Percentiles rank a stretch among this genome's conserved stretches.
phyloP scores from a whole-genome alignment of 2,797 vertebrate genomes.

The Dicrostonyx torquatus region DNA sequence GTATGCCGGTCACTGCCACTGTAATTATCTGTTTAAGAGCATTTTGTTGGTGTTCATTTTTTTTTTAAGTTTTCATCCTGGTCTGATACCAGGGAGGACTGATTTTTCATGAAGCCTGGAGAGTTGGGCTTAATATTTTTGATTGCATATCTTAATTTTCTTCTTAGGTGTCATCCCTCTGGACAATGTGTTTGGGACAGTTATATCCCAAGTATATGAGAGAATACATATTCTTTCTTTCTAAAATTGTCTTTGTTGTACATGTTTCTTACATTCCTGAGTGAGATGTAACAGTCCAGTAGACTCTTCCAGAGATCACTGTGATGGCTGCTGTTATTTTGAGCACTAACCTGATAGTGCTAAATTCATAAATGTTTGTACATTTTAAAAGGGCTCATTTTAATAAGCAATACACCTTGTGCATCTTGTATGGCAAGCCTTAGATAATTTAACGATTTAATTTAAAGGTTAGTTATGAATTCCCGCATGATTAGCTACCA shows the following conservation, averaged over 20 bases:
- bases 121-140: not conserved
- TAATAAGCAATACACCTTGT: constrained; percentile 15
- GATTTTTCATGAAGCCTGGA: constrained; percentile 34
- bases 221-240: not conserved
- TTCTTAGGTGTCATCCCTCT: constrained; percentile 1
- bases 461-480: not conserved
- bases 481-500: not conserved
- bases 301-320: not conserved
- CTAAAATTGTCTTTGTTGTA: not conserved
- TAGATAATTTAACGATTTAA: constrained; percentile 16
- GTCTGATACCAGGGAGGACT: not conserved
- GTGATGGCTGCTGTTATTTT: not conserved
- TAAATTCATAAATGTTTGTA: not conserved
- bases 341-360: not conserved
- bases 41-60: not conserved
- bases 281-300: not conserved
- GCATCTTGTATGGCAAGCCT: not conserved
- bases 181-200: not conserved
- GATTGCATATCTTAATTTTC: not conserved
- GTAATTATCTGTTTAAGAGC: not conserved
- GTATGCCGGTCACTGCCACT: not conserved
- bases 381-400: constrained; percentile 13
- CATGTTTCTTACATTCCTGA: not conserved
- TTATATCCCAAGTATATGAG: not conserved
- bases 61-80: not conserved